A percentile compares a stretch with the other conserved stretches of the same genome.
phyloP scores from a whole-genome alignment of 2,888 invertebrate species.

The Capitulum mitella region DNA sequence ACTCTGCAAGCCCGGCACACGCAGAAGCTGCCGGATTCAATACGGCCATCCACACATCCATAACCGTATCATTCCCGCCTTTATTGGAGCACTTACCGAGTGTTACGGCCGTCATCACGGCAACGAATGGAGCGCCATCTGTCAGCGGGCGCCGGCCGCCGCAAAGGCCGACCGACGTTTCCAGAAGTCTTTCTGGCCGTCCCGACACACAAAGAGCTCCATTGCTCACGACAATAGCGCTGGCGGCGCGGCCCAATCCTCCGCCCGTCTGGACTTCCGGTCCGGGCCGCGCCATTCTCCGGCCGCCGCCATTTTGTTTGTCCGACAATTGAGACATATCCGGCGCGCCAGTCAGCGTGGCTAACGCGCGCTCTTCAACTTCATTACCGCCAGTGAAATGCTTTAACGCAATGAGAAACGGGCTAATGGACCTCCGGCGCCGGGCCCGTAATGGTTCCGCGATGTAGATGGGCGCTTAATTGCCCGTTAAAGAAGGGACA shows the following conservation, averaged over 20 bases:
- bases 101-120: not conserved
- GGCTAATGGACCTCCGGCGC: not conserved
- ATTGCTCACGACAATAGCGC: not conserved
- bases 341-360: constrained; percentile 16
- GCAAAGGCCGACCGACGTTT: not conserved
- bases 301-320: constrained; percentile 4
- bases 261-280: not conserved
- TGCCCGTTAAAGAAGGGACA: not conserved
- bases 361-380: constrained; percentile 5
- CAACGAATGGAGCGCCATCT: not conserved
- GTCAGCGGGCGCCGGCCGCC: not conserved
- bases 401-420: constrained; percentile 15
- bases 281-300: not conserved
- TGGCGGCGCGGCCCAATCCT: not conserved
- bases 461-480: constrained; percentile 4
- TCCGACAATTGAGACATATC: constrained; percentile 19
- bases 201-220: not conserved
- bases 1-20: no score
- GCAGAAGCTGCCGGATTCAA: not conserved
- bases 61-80: constrained; percentile 1
- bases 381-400: constrained; percentile 12
- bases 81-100: not conserved
- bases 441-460: not conserved
- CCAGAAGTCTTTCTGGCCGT: not conserved
- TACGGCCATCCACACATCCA: not conserved